Evolutionary conservation across 2,113 vertebrate genomes (phyloP), one percentile per base, ranked within the genome.

Genomic region (Lepisosteus oculatus): DNA sequence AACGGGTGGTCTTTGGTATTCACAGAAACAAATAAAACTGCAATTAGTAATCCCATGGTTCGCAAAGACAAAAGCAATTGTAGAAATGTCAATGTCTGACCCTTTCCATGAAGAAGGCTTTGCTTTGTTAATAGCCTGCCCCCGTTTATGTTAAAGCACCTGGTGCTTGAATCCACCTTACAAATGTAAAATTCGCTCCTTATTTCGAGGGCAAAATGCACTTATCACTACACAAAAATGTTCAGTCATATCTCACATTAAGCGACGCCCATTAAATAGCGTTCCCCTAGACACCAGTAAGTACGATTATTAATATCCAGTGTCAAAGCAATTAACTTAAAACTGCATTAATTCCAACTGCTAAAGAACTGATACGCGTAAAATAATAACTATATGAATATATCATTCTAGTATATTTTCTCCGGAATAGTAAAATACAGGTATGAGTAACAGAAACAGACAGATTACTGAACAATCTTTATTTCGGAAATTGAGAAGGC

Each of bases 141-240:
- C 2, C 47, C 47, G 47, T 51, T 51, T 51, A 51, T 6, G 29
- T 29, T 9, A 51, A 47, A n/a, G 55, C 3, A 47, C 77, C 57
- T 73, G 69, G 57, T 78, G 76, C 75, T 80, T 67, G 55, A 77
- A 76, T 74, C 74, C 67, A 75, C 68, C 74, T 79, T 72, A 80
- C 72, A 75, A 69, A 66, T 75, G 75, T 76, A 76, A 73, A 80
- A 77, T 72, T 76, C 72, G 75, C 76, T 45, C 55, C 74, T 77
- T 54, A 55, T 67, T 67, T 55, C 4, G 47, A 29, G 78, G 41
- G n/a, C 14, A 42, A 14, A 59, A 68, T 17, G 55, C 57, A 47
- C 55, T 11, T 17, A 56, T 9, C 67, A 9, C 68, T 43, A 65
- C 43, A 42, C 43, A 15, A 59, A 12, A 13, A 51, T 47, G 13